Base-by-base conservation (phyloP, 2,797 vertebrate genomes). In the Mallotus villosus region DNA sequence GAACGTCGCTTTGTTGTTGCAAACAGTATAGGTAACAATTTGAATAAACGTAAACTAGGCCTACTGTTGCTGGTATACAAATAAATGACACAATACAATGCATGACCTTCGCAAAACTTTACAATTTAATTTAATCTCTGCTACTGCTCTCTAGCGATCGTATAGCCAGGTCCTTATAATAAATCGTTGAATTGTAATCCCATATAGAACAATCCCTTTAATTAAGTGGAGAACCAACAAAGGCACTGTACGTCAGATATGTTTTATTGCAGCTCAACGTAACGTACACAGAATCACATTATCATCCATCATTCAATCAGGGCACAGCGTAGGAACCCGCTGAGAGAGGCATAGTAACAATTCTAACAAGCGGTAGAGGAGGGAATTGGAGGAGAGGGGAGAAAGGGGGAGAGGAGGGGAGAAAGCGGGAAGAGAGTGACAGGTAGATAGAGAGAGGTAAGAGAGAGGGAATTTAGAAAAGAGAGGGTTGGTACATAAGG, bases 311-410 rank as follows among this genome's bases (percentile, higher is more conserved):
- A 22, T 60, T 12, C 22, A 22, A 12, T 60, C 58, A 60, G 21
- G 19, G 19, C 55, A 8, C 55, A 5, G 53, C n/a, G 2, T 27
- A 2, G 24, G 0, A 2, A 11, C 37, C 21, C 22, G 21, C 21
- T 17, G 37, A 24, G 19, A 55, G 63, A 65, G 22, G 11, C 2
- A 2, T 12, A 14, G 41, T 64, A 64, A 64, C 63, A 65, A 27
- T 55, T 63, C 66, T 74, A 74, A 69, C 59, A 74, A 68, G 72
- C 66, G 61, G 24, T 24, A 57, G 7, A 14, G 9, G 55, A 51
- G 32, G 34, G 27, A 57, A 62, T 46, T 14, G 17, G 11, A 51
- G 49, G 51, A n/a, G 17, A 53, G 51, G 51, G 16, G 17, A 55
- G 51, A n/a, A 5, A n/a, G 5, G 51, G 19, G 0, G 19, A n/a